phyloP scores from a whole-genome alignment of 2,888 invertebrate species.

The Stegophylla sp. region DNA sequence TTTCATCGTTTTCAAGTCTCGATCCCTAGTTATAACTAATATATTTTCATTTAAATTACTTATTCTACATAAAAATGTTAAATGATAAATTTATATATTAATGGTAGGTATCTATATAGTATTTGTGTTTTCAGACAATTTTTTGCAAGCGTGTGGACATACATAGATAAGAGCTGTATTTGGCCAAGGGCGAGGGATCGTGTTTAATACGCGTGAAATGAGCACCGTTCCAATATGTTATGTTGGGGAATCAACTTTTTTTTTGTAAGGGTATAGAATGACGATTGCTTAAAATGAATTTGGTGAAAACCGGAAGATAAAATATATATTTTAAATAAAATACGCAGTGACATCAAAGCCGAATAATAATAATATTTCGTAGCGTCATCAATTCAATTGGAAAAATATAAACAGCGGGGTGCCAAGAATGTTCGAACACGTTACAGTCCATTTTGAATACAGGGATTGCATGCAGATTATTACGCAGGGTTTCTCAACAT shows the following conservation, averaged over 20 bases:
- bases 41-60: too few species aligned
- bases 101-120: too few species aligned
- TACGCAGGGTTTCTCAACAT: slow-evolving; percentile 48
- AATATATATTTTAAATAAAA: not conserved
- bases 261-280: slow-evolving; percentile 7
- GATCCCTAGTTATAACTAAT: too few species aligned
- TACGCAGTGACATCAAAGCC: slow-evolving; percentile 50
- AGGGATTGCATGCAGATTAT: slow-evolving; percentile 45
- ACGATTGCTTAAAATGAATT: slow-evolving; percentile 33
- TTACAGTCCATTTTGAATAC: slow-evolving; percentile 33
- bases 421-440: slow-evolving; percentile 38
- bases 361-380: not conserved
- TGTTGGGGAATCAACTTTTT: slow-evolving; percentile 20
- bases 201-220: slow-evolving; percentile 57
- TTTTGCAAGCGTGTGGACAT: slow-evolving; percentile 9
- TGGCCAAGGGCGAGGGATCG: slow-evolving; percentile 39
- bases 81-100: not conserved
- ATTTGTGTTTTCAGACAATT: not conserved
- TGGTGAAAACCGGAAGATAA: slow-evolving; percentile 37
- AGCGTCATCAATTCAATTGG: slow-evolving; percentile 14
- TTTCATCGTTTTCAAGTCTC: too few species aligned
- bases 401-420: slow-evolving; percentile 42
- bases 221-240: slow-evolving; percentile 32
- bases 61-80: too few species aligned
- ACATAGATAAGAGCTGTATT: slow-evolving; percentile 36